These are phyloP conservation scores for Erebia ligea DNA, from an alignment of 2,888 invertebrate genomes.

Conservation along the genomic window DNA sequence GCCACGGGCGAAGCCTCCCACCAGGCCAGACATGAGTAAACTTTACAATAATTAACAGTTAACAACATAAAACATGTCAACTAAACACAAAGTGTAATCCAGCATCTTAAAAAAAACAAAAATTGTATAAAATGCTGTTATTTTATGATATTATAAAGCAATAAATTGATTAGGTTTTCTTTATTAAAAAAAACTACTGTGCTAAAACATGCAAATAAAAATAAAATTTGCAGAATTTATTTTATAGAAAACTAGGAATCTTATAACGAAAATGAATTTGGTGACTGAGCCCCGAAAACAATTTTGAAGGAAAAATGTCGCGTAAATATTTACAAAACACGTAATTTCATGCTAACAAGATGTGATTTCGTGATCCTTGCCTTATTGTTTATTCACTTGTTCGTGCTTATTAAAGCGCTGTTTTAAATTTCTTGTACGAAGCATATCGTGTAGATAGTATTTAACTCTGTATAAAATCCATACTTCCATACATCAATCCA, in stretches of 20 bases:
- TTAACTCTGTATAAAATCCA: not conserved
- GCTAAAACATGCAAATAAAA: not conserved
- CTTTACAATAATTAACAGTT: no score
- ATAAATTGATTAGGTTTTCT: no score
- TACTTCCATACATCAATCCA: no score
- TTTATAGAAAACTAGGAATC: slow-evolving; percentile 10
- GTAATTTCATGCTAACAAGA: slow-evolving; percentile 37
- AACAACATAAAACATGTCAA: no score
- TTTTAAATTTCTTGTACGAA: slow-evolving; percentile 17
- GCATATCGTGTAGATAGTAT: not conserved
- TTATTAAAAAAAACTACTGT: not conserved
- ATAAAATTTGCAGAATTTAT: slow-evolving; percentile 1
- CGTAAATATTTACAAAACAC: slow-evolving; percentile 35
- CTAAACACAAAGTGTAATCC: no score
- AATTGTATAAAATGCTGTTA: no score
- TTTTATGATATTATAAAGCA: no score
- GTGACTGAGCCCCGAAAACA: slow-evolving; percentile 20
- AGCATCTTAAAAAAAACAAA: no score
- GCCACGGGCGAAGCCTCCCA: no score
- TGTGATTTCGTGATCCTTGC: slow-evolving; percentile 33
- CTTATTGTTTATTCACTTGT: slow-evolving; percentile 33
- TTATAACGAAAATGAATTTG: slow-evolving; percentile 26
- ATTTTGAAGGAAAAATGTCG: slow-evolving; percentile 32
- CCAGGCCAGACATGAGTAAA: no score
- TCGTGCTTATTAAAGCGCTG: slow-evolving; percentile 17